A percentile compares a stretch with the other conserved stretches of the same genome.
Evolutionary conservation across 2,113 vertebrate genomes (phyloP).

Genomic region (Sus scrofa): DNA sequence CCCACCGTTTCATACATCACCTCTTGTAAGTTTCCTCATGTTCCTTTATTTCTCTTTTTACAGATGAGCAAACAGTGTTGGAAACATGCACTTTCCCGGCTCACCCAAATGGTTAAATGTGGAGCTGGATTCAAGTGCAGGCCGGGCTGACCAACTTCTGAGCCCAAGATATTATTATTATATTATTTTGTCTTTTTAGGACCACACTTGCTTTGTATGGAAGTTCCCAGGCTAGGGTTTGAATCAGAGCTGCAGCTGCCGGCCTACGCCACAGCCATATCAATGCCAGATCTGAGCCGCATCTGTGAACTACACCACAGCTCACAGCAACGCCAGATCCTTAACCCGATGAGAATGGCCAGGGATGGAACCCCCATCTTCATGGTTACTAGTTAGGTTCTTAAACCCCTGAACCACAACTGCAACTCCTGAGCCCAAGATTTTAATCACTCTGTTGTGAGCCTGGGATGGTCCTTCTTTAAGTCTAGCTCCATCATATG

Average conservation of each 20-base stretch:
- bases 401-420: too few species aligned
- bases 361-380: too few species aligned
- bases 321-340: too few species aligned
- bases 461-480: neutral
- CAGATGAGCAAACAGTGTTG: neutral
- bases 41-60: neutral
- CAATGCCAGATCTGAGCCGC: too few species aligned
- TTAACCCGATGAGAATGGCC: too few species aligned
- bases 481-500: neutral
- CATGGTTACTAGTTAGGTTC: too few species aligned
- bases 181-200: too few species aligned
- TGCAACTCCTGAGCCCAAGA: neutral
- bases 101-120: neutral
- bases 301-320: too few species aligned
- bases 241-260: too few species aligned
- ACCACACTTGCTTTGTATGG: too few species aligned
- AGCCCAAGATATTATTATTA: neutral
- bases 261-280: too few species aligned
- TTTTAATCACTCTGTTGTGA: neutral
- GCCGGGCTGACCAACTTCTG: neutral
- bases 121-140: neutral
- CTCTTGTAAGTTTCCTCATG: neutral
- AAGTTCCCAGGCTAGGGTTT: too few species aligned
- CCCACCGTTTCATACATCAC: neutral
- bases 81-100: neutral